These are phyloP conservation scores for Leucophenga maculata DNA, from an alignment of 2,888 invertebrate genomes.

Conservation along the genomic window DNA sequence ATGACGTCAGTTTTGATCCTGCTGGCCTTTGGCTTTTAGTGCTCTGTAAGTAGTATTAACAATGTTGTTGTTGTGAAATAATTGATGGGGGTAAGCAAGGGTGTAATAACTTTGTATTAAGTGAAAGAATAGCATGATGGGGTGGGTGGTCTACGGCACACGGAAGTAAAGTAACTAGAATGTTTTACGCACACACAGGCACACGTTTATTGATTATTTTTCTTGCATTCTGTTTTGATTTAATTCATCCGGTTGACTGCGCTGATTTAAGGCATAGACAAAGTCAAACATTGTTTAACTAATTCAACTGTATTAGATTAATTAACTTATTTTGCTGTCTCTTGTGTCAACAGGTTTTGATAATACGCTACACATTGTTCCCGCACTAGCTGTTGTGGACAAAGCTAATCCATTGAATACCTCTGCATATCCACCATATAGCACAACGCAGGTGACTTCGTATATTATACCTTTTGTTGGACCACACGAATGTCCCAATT, in stretches of 20 bases:
- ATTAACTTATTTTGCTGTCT: slow-evolving; percentile 16
- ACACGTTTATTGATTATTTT: slow-evolving; percentile 59
- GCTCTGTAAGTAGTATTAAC: slow-evolving; percentile 67
- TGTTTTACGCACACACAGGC: slow-evolving; percentile 6
- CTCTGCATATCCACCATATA: slow-evolving; percentile 60
- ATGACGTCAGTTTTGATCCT: slow-evolving; percentile 87
- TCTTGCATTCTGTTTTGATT: slow-evolving; percentile 57
- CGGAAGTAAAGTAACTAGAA: slow-evolving; percentile 2
- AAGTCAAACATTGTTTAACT: slow-evolving; percentile 32
- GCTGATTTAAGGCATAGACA: not conserved
- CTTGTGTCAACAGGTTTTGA: slow-evolving; percentile 68
- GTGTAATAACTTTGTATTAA: slow-evolving; percentile 45
- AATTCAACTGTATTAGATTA: not conserved
- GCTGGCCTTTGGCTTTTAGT: slow-evolving; percentile 76
- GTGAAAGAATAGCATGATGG: slow-evolving; percentile 20
- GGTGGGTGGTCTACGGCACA: slow-evolving; percentile 34
- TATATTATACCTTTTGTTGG: slow-evolving; percentile 72
- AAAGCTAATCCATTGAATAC: slow-evolving; percentile 57
- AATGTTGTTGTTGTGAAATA: not conserved
- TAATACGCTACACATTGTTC: slow-evolving; percentile 72
- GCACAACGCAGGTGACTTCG: slow-evolving; percentile 70
- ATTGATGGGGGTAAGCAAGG: slow-evolving; percentile 11
- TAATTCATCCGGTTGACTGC: slow-evolving; percentile 33
- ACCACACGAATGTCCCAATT: slow-evolving; percentile 72
- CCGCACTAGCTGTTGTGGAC: slow-evolving; percentile 69